Evolutionary conservation across 2,888 invertebrate species (phyloP).

Genomic region (Antheraea yamamai): DNA sequence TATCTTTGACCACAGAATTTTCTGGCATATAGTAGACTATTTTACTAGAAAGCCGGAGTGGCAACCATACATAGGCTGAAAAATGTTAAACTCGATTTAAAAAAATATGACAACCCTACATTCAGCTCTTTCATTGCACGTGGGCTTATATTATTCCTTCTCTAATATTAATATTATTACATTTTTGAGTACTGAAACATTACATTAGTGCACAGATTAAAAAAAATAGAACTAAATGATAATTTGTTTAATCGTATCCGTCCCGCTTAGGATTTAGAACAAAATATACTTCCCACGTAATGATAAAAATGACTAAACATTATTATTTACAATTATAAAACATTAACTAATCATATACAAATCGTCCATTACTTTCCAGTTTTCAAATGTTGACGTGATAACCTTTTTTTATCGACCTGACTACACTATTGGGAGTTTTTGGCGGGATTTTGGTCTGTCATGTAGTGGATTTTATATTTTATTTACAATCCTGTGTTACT

Average conservation of each 20-base stretch:
- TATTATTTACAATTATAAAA: neutral
- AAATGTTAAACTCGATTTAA: neutral
- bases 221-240: constrained; percentile 6
- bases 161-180: neutral
- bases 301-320: neutral
- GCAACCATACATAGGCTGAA: neutral
- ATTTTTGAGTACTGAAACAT: neutral
- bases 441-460: too few species aligned
- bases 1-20: too few species aligned
- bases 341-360: too few species aligned
- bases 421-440: too few species aligned
- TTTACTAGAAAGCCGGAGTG: too few species aligned
- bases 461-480: too few species aligned
- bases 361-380: too few species aligned
- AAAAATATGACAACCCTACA: neutral
- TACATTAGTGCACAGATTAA: neutral
- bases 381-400: too few species aligned
- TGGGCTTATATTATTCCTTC: neutral
- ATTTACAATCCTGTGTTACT: too few species aligned
- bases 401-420: too few species aligned
- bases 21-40: too few species aligned
- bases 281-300: neutral
- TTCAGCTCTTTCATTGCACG: neutral
- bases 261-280: neutral
- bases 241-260: constrained; percentile 3